phyloP scores from a whole-genome alignment of 2,888 invertebrate species.

The Biston betularia region DNA sequence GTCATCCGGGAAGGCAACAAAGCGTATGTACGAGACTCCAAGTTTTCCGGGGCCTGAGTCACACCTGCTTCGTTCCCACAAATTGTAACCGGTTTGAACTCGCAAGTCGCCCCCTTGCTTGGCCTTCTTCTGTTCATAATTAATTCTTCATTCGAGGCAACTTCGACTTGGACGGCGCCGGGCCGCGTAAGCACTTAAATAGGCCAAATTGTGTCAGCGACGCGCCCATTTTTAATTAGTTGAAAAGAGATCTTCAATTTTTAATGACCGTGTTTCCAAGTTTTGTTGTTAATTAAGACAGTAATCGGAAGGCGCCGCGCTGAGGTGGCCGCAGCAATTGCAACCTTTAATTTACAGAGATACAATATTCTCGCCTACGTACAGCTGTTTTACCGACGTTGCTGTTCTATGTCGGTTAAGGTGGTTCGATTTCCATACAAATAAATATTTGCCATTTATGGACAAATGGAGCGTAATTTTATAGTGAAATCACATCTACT shows the following conservation, averaged over 20 bases:
- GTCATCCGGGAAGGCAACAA: slow-evolving; percentile 82
- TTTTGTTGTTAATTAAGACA: slow-evolving; percentile 68
- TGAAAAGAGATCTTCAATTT: slow-evolving; percentile 77
- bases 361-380: slow-evolving; percentile 42
- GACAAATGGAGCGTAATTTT: no score
- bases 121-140: slow-evolving; percentile 80
- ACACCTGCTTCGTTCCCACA: slow-evolving; percentile 84
- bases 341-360: slow-evolving; percentile 58
- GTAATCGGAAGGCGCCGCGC: slow-evolving; percentile 54
- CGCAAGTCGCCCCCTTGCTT: slow-evolving; percentile 74
- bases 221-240: slow-evolving; percentile 84
- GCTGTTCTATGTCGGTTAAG: slow-evolving; percentile 26
- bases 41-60: slow-evolving; percentile 73
- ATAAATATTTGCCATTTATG: no score
- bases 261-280: slow-evolving; percentile 76
- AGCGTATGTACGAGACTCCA: slow-evolving; percentile 71
- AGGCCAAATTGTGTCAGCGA: slow-evolving; percentile 81
- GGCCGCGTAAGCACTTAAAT: slow-evolving; percentile 82
- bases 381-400: slow-evolving; percentile 36
- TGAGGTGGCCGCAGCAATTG: slow-evolving; percentile 54
- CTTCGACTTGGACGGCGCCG: slow-evolving; percentile 77
- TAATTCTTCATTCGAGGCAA: slow-evolving; percentile 85
- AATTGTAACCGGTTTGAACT: slow-evolving; percentile 79
- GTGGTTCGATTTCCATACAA: no score
- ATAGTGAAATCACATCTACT: no score